These are phyloP conservation scores for Drosophila erecta DNA, from an alignment of 1,140 invertebrate species.

Conservation along the genomic window DNA sequence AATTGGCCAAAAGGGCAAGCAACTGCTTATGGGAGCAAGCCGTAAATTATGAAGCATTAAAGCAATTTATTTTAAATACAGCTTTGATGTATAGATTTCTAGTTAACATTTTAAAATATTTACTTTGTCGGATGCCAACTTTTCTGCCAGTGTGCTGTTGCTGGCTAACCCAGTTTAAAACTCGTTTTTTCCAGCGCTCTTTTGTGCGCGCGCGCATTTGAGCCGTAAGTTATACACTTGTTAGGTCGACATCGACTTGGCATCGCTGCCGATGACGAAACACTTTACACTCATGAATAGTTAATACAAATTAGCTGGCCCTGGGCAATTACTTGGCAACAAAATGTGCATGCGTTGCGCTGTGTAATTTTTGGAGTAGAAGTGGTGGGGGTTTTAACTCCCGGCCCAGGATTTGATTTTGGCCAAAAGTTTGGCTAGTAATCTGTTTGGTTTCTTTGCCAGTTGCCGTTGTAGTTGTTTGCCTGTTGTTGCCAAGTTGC, in stretches of 20 bases:
- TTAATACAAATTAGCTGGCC: slow-evolving; percentile 60
- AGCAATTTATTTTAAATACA: too few relatives aligned
- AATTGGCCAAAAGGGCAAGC: neutral
- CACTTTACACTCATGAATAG: slow-evolving; percentile 60
- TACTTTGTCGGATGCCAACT: too few relatives aligned
- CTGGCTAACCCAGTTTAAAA: slow-evolving; percentile 63
- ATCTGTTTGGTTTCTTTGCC: slow-evolving; percentile 62
- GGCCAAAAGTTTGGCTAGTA: slow-evolving; percentile 67
- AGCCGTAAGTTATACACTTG: slow-evolving; percentile 48
- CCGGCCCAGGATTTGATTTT: slow-evolving; percentile 46
- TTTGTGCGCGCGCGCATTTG: slow-evolving; percentile 37
- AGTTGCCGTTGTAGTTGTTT: slow-evolving; percentile 25
- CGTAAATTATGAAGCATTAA: too few relatives aligned
- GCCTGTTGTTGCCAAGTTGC: slow-evolving; percentile 54
- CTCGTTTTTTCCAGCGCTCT: slow-evolving; percentile 45
- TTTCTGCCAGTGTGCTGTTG: neutral
- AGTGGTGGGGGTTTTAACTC: neutral
- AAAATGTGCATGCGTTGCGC: slow-evolving; percentile 52
- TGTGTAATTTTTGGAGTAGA: slow-evolving; percentile 18
- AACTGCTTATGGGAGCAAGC: too few relatives aligned
- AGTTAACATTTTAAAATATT: too few relatives aligned
- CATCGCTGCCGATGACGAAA: slow-evolving; percentile 44
- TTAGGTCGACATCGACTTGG: slow-evolving; percentile 38
- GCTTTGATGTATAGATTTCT: too few relatives aligned
- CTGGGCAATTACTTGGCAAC: slow-evolving; percentile 39